Percentiles rank a stretch among this genome's conserved stretches.
phyloP scores from a whole-genome alignment of 2,888 invertebrate genomes.

The Anticlea derivata region DNA sequence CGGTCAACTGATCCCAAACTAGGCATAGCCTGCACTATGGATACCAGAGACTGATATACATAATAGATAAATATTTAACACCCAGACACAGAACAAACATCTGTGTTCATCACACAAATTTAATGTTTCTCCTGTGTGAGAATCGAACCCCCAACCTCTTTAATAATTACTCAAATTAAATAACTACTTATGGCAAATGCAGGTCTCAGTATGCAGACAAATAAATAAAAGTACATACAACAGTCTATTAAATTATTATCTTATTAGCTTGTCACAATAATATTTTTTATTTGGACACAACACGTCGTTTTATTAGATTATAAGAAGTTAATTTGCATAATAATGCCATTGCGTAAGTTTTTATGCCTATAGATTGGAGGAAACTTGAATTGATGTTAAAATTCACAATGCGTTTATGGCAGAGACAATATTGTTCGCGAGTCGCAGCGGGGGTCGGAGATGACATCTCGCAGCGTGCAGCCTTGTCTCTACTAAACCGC shows the following conservation, averaged over 20 bases:
- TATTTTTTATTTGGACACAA: slow-evolving; percentile 45
- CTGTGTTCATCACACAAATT: too few relatives aligned
- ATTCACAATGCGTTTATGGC: slow-evolving; percentile 75
- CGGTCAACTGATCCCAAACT: too few relatives aligned
- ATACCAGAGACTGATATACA: too few relatives aligned
- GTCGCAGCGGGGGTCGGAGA: slow-evolving; percentile 76
- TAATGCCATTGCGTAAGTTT: slow-evolving; percentile 49
- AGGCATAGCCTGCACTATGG: too few relatives aligned
- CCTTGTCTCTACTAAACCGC: slow-evolving; percentile 62
- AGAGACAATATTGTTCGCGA: slow-evolving; percentile 82
- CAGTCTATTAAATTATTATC: not conserved
- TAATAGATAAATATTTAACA: too few relatives aligned
- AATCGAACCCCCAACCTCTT: too few relatives aligned
- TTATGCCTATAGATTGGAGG: slow-evolving; percentile 55
- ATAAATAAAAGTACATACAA: not conserved
- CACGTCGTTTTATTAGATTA: slow-evolving; percentile 42
- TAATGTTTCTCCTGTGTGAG: too few relatives aligned
- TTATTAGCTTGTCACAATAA: slow-evolving; percentile 38
- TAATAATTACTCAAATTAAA: too few relatives aligned
- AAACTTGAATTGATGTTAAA: slow-evolving; percentile 78
- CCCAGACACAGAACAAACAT: too few relatives aligned
- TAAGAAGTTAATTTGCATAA: slow-evolving; percentile 31
- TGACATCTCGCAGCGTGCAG: slow-evolving; percentile 82
- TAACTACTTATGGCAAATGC: too few relatives aligned
- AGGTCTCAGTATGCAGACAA: not conserved